Conservation (phyloP, 2,113 vertebrate species). For the Peromyscus leucopus region DNA sequence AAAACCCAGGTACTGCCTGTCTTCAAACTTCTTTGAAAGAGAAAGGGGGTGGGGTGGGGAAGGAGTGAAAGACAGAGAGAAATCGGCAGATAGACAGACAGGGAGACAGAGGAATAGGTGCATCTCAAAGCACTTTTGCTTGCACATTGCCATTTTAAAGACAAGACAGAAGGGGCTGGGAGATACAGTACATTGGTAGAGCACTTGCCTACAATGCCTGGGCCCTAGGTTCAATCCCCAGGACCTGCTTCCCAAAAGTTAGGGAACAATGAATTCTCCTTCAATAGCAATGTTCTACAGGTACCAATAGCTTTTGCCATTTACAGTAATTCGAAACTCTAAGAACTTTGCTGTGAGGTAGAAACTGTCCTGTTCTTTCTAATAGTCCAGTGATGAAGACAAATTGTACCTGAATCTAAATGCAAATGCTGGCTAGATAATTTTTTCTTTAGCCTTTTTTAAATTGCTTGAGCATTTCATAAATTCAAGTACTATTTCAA, state of each 20-base stretch:
- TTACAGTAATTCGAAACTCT: background rate
- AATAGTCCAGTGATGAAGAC: too few species aligned
- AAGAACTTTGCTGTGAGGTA: background rate
- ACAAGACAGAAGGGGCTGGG: background rate
- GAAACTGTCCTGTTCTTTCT: background rate
- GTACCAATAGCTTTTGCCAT: background rate
- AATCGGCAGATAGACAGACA: background rate
- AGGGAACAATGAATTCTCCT: background rate
- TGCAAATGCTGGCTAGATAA: background rate
- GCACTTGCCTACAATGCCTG: background rate
- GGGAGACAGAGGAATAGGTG: background rate
- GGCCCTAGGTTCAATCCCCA: background rate
- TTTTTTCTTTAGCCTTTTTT: background rate
- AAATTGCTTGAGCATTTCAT: background rate
- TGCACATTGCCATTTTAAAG: background rate
- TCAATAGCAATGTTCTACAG: background rate
- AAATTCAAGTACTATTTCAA: background rate
- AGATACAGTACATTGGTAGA: background rate
- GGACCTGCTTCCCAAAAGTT: background rate
- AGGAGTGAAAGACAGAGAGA: background rate
- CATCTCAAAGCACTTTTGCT: background rate
- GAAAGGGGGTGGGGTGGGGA: background rate
- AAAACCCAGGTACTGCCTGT: background rate
- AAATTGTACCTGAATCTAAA: conserved; percentile 25
- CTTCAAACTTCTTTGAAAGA: background rate